phyloP scores from a whole-genome alignment of 2,888 invertebrate species.

The Rhagium mordax region DNA sequence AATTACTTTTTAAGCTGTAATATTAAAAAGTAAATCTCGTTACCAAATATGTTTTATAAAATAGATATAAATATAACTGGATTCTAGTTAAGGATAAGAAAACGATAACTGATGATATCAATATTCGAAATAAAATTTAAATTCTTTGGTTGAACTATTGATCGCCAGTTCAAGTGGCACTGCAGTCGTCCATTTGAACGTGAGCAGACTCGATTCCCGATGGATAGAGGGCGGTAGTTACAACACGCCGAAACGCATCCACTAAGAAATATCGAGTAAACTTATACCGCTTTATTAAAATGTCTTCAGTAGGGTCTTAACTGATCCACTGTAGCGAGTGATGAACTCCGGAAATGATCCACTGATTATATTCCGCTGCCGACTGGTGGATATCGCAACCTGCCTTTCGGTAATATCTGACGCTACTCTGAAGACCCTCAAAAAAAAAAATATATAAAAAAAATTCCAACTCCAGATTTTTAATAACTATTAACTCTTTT shows the following conservation, averaged over 20 bases:
- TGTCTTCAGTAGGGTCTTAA: slow-evolving; percentile 58
- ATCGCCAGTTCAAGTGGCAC: neutral
- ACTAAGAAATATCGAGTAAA: neutral
- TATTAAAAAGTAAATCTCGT: no score
- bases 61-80: no score
- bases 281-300: neutral
- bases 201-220: neutral
- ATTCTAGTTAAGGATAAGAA: no score
- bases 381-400: slow-evolving; percentile 50
- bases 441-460: neutral
- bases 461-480: no score
- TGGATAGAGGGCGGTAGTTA: slow-evolving; percentile 6
- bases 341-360: slow-evolving; percentile 57
- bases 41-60: no score
- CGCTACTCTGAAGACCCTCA: slow-evolving; percentile 51
- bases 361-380: slow-evolving; percentile 56
- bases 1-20: no score
- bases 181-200: neutral
- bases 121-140: no score
- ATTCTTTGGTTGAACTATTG: neutral
- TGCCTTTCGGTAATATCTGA: slow-evolving; percentile 52
- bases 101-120: neutral
- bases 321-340: slow-evolving; percentile 60
- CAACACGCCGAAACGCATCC: neutral
- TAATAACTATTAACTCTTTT: no score